phyloP scores from a whole-genome alignment of 2,888 invertebrate species.

The Axea sp. region DNA sequence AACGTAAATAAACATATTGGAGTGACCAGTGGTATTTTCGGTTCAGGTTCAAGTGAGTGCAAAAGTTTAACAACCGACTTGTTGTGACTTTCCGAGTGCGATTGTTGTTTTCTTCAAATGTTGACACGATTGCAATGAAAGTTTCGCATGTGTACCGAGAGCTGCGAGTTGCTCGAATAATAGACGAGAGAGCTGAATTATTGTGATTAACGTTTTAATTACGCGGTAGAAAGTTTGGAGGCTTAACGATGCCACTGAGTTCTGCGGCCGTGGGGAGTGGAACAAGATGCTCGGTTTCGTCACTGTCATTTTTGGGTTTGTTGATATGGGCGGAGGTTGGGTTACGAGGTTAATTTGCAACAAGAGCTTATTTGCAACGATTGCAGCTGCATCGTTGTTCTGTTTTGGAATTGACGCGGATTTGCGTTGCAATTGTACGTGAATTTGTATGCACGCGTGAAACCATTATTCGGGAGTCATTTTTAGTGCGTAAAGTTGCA shows the following conservation, averaged over 20 bases:
- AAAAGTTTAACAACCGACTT: conserved; percentile 1
- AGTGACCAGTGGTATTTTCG: neutral
- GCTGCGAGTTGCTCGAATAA: conserved; percentile 9
- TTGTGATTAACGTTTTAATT: conserved; percentile 22
- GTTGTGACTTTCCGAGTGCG: conserved; percentile 1
- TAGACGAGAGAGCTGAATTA: conserved; percentile 12
- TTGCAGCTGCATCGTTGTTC: no score
- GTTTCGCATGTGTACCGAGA: conserved; percentile 14
- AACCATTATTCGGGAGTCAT: no score
- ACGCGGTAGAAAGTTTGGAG: conserved; percentile 25
- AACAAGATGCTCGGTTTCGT: neutral
- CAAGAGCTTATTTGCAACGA: no score
- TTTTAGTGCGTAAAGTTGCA: no score
- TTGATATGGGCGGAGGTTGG: conserved; percentile 29
- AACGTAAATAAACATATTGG: no score
- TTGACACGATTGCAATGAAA: conserved; percentile 29
- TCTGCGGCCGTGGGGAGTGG: neutral
- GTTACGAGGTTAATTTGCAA: neutral
- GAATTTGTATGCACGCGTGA: no score
- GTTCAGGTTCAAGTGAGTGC: conserved; percentile 9
- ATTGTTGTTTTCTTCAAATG: conserved; percentile 3
- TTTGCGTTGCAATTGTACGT: neutral
- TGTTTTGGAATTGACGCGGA: neutral
- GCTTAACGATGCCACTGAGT: neutral
- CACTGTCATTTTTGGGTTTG: conserved; percentile 12